These are phyloP conservation scores for Lepisosteus osseus DNA, from an alignment of 2,113 vertebrate genomes.

Conservation along the genomic window DNA sequence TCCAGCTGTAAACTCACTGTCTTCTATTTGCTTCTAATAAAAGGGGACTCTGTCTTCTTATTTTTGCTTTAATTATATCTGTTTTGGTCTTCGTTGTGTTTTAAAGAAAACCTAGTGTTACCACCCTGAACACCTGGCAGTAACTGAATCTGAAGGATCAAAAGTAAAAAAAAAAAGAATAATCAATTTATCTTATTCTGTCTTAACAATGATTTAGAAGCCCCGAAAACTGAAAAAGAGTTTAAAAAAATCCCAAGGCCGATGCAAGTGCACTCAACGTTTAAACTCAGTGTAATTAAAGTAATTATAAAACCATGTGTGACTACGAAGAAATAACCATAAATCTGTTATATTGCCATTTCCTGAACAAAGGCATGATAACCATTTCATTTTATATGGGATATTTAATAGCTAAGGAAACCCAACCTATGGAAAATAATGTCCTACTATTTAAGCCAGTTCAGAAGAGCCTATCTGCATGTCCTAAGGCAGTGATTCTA, in stretches of 20 bases:
- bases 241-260: not conserved
- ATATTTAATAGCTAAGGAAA: no score
- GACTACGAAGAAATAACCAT: no score
- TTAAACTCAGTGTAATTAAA: no score
- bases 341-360: no score
- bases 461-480: no score
- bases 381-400: no score
- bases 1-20: constrained; percentile 71
- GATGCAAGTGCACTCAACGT: no score
- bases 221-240: constrained; percentile 9
- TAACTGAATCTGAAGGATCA: constrained; percentile 46
- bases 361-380: no score
- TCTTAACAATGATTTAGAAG: not conserved
- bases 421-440: no score
- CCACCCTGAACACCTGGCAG: constrained; percentile 67
- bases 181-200: not conserved
- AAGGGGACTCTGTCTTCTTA: constrained; percentile 48
- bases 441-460: no score
- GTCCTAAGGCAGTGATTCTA: no score
- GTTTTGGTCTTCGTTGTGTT: constrained; percentile 64
- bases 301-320: no score
- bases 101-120: constrained; percentile 52
- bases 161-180: not conserved
- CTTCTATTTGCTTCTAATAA: constrained; percentile 76
- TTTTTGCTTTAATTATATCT: constrained; percentile 51